Conservation (phyloP, 2,797 vertebrate genomes). For the Chromobotia macracanthus region DNA sequence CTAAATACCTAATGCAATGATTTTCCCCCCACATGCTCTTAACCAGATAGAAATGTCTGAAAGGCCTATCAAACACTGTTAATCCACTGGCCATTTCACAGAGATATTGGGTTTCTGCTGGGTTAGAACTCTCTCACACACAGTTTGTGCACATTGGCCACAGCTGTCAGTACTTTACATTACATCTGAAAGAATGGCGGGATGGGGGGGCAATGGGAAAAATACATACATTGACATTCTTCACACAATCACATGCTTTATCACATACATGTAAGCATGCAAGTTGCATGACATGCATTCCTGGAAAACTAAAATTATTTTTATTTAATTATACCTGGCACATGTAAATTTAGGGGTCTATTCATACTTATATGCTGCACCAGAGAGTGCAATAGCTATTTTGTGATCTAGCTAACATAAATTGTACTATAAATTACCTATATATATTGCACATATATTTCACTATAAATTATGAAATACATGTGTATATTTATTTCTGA, state of each 20-base stretch:
- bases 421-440: too few species aligned
- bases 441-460: too few species aligned
- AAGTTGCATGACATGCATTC: conserved; percentile 1
- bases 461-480: too few species aligned
- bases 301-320: conserved; percentile 11
- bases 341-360: not conserved
- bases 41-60: conserved; percentile 76
- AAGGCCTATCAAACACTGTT: conserved; percentile 80
- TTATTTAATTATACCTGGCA: conserved; percentile 2
- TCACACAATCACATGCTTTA: conserved; percentile 12
- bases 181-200: conserved; percentile 77
- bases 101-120: conserved; percentile 80
- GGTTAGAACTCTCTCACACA: conserved; percentile 75
- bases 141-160: conserved; percentile 68
- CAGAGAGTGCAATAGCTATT: too few species aligned
- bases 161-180: conserved; percentile 82
- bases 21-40: conserved; percentile 28
- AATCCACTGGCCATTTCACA: conserved; percentile 81
- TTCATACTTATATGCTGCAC: not conserved
- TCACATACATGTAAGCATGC: conserved; percentile 13
- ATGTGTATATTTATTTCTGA: too few species aligned
- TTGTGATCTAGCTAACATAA: not conserved
- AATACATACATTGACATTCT: conserved; percentile 39
- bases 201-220: conserved; percentile 31
- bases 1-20: conserved; percentile 12